Base-by-base conservation (phyloP, 2,113 vertebrate species). In the Ranitomeya variabilis region DNA sequence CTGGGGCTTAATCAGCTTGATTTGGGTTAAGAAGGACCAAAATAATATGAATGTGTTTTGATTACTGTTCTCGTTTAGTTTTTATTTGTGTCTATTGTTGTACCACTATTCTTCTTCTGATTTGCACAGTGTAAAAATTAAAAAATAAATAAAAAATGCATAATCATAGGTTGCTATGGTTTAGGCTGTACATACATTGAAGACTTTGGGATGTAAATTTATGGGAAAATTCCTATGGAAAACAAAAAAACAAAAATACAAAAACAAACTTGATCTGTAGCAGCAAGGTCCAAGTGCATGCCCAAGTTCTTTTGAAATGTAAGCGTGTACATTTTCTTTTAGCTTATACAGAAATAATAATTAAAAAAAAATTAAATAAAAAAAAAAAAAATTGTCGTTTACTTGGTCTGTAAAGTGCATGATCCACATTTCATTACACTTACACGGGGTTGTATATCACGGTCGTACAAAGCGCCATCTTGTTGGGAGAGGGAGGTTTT, bases 261-360 rank as follows among this genome's bases (percentile, higher is more conserved):
- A 93, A 94, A 94, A 95, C 94, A 95, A 94, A 96, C 95, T 93
- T 92, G 97, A 95, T 96, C 97, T 95, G 96, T 96, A 96, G 95
- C 96, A 93, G 95, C 95, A 95, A 96, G 96, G 96, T 96, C 94
- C 93, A 94, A 91, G 92, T 96, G 97, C 98, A 98, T 98, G 97
- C 95, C 95, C 93, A 93, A 96, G 95, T 96, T 97, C 96, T 97
- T 96, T 95, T 95, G 93, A 97, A 95, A 96, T 96, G 95, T 94
- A 94, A 95, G 94, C 97, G 96, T 98, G 97, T 98, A 98, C 96
- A 98, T 97, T 98, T 96, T 96, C 97, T 98, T 97, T 98, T 98
- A 98, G 97, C 97, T 96, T 97, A 98, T 95, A 98, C 95, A 95
- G 95, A 95, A 97, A 99, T 98, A 97, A 99, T 97, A 94, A 97